Evolutionary conservation across 2,113 vertebrate species (phyloP).

Genomic region (Hydrochoerus hydrochaeris): DNA sequence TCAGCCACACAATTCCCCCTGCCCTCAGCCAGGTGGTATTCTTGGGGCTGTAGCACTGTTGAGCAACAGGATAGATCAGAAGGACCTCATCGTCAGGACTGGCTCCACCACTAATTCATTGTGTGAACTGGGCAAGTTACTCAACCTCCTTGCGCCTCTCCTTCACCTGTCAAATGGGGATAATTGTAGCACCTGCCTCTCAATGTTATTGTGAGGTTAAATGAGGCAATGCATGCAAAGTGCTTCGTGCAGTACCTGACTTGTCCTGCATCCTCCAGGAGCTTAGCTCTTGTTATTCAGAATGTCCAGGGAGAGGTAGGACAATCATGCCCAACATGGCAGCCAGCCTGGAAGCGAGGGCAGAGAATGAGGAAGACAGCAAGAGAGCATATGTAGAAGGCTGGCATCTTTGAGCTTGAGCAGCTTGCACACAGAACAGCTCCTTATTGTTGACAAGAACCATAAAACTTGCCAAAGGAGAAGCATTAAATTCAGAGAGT

Average conservation of each 20-base stretch:
- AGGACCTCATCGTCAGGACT: not conserved
- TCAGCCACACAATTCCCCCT: not conserved
- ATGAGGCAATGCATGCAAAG: not conserved
- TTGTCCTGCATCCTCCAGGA: not conserved
- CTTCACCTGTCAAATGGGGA: conserved; percentile 52
- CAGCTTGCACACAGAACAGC: not conserved
- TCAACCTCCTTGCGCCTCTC: conserved; percentile 21
- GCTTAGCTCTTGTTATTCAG: not conserved
- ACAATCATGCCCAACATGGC: no score
- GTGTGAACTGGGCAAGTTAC: conserved; percentile 8
- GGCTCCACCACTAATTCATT: not conserved
- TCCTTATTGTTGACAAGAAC: not conserved
- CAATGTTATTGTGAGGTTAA: not conserved
- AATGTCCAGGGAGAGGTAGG: not conserved
- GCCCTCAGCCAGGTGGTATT: not conserved
- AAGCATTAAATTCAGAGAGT: not conserved
- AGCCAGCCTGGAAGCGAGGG: not conserved
- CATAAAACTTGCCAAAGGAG: not conserved
- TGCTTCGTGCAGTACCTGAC: not conserved
- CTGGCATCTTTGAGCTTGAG: not conserved
- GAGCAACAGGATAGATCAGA: not conserved
- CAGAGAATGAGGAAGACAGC: not conserved
- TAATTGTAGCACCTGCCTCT: conserved; percentile 26
- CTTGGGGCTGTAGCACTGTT: not conserved
- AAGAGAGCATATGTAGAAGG: not conserved